phyloP scores from a whole-genome alignment of 2,113 vertebrate species.

The Neofelis nebulosa region DNA sequence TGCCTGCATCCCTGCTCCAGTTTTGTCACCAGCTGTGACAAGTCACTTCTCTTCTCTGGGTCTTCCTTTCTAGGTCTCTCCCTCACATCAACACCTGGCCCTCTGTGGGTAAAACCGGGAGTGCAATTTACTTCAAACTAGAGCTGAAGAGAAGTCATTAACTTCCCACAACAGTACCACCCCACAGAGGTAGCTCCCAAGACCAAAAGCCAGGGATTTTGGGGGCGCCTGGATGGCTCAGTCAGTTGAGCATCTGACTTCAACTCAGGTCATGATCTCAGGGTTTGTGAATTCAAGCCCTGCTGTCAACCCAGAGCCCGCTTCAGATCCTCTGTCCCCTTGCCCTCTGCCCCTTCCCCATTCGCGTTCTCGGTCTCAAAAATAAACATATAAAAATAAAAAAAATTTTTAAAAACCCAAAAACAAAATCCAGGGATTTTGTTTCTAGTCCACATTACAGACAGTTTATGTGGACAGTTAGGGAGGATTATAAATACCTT shows the following conservation, averaged over 20 bases:
- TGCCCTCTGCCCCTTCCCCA: too few relatives aligned
- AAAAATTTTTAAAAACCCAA: too few relatives aligned
- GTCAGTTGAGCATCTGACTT: too few relatives aligned
- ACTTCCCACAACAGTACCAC: background rate
- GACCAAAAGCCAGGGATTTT: background rate
- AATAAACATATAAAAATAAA: too few relatives aligned
- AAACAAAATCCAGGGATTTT: too few relatives aligned
- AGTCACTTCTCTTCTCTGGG: background rate
- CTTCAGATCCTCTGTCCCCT: too few relatives aligned
- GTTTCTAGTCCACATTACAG: background rate
- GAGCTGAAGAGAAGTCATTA: background rate
- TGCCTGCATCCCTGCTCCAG: background rate
- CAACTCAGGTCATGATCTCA: too few relatives aligned
- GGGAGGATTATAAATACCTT: background rate
- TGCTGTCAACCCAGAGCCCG: too few relatives aligned
- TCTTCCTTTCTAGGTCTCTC: background rate
- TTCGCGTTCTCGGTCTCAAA: too few relatives aligned
- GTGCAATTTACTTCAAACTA: background rate
- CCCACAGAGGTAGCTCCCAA: fast-evolving
- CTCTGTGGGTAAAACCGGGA: too few relatives aligned
- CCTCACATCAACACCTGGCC: background rate
- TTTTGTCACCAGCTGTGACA: background rate
- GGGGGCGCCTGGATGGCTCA: too few relatives aligned
- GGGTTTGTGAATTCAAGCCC: too few relatives aligned
- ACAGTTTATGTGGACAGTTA: background rate